These are phyloP conservation scores for Pogonomyrmex californicus DNA, from an alignment of 1,140 invertebrate genomes.

Conservation along the genomic window DNA sequence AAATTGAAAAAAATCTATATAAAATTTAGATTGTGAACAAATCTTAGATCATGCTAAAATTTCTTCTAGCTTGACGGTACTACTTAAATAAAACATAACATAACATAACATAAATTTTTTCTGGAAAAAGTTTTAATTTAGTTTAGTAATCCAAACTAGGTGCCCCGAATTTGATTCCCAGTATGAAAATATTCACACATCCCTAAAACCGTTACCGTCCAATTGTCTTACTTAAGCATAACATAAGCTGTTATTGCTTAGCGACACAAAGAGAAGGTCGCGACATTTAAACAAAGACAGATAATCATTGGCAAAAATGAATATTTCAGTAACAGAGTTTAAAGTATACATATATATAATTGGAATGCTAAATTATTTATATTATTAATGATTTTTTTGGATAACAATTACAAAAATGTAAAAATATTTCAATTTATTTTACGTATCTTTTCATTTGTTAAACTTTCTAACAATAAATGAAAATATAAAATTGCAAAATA, in stretches of 20 bases:
- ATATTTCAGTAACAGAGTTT: background rate
- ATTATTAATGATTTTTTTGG: background rate
- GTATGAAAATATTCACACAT: background rate
- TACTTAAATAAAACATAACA: background rate
- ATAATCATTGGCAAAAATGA: background rate
- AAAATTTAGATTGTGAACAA: background rate
- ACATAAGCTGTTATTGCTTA: constrained; percentile 1
- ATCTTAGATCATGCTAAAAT: background rate
- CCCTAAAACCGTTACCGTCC: background rate
- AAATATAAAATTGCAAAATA: constrained; percentile 5
- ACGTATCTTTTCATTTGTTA: background rate
- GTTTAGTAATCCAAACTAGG: background rate
- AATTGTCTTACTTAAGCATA: background rate
- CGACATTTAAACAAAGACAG: background rate
- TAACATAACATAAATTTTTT: too few relatives aligned
- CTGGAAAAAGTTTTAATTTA: background rate
- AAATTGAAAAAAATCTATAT: background rate
- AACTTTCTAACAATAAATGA: background rate
- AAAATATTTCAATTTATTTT: background rate
- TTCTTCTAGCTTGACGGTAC: background rate
- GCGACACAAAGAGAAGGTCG: background rate
- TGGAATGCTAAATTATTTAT: background rate
- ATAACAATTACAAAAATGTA: background rate
- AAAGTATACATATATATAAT: background rate
- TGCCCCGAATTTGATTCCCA: background rate